phyloP scores from a whole-genome alignment of 2,888 invertebrate genomes.

The Caenorhabditis imperialis region DNA sequence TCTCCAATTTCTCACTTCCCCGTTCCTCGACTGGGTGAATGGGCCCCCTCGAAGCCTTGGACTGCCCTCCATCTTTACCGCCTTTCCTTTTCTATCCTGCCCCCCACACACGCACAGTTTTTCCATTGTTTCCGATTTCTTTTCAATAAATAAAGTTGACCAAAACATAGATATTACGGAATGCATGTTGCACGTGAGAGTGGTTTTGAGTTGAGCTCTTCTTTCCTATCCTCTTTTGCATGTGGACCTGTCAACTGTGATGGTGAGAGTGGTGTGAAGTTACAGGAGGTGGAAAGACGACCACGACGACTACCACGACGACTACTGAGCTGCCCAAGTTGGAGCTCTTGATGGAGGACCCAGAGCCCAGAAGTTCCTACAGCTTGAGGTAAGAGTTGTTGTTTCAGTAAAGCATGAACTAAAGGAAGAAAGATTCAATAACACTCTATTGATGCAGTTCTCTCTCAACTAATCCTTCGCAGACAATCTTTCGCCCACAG shows the following conservation, averaged over 20 bases:
- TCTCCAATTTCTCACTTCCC: slow-evolving; percentile 9
- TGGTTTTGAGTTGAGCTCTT: too few relatives aligned
- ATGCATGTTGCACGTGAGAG: too few relatives aligned
- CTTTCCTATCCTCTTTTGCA: too few relatives aligned
- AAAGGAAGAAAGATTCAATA: neutral
- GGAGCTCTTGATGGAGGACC: slow-evolving; percentile 23
- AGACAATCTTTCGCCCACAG: slow-evolving; percentile 33
- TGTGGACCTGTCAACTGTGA: too few relatives aligned
- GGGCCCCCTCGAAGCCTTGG: slow-evolving; percentile 7
- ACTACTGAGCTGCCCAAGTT: slow-evolving; percentile 32
- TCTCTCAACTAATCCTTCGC: neutral
- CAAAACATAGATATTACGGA: too few relatives aligned
- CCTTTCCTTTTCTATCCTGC: neutral
- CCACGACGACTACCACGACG: slow-evolving; percentile 8
- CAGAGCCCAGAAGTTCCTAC: slow-evolving; percentile 17
- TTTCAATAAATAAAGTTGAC: neutral
- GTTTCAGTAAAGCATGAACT: neutral
- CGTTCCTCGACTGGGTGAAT: neutral
- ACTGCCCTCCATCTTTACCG: slow-evolving; percentile 4
- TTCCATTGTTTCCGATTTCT: slow-evolving; percentile 13
- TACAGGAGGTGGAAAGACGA: slow-evolving; percentile 6
- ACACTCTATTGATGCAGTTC: neutral
- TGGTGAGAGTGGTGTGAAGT: slow-evolving; percentile 14
- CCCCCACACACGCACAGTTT: slow-evolving; percentile 7
- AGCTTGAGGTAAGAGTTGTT: slow-evolving; percentile 16